Conservation (phyloP, 2,797 vertebrate genomes). For the Leptatherina wallacei region DNA sequence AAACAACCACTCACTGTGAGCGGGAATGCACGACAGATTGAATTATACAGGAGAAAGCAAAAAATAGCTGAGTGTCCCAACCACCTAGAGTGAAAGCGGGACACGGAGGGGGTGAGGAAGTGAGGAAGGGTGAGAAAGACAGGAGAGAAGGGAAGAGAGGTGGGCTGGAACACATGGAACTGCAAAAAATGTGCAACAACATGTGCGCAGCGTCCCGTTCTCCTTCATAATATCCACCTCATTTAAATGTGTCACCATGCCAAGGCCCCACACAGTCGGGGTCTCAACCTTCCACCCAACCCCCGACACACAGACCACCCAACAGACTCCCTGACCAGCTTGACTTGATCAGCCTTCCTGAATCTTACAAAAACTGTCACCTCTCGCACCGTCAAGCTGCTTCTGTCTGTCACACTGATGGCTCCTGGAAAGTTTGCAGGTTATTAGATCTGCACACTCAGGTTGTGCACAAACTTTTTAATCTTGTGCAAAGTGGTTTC, state of each 20-base stretch:
- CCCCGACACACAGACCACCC: constrained; percentile 72
- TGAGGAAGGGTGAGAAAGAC: constrained; percentile 35
- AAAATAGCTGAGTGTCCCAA: constrained; percentile 72
- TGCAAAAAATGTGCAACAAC: neutral
- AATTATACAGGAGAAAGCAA: constrained; percentile 78
- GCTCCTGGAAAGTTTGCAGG: constrained; percentile 11
- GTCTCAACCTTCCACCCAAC: constrained; percentile 58
- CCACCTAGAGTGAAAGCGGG: constrained; percentile 50
- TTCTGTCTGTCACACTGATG: too few relatives aligned
- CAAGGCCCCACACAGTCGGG: constrained; percentile 61
- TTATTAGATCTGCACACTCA: neutral
- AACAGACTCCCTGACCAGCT: constrained; percentile 47
- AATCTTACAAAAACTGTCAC: neutral
- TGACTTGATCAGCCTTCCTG: constrained; percentile 23
- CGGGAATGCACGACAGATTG: constrained; percentile 68
- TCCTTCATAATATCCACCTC: constrained; percentile 49
- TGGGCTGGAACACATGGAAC: constrained; percentile 1
- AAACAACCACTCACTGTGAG: constrained; percentile 61
- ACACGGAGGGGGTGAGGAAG: constrained; percentile 32
- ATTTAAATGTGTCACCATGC: constrained; percentile 59
- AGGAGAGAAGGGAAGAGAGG: constrained; percentile 9
- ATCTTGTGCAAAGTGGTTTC: neutral
- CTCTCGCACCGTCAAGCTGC: too few relatives aligned
- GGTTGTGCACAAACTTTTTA: neutral
- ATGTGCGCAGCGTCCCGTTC: constrained; percentile 16